Evolutionary conservation across 1,140 invertebrate species (phyloP), one percentile per base, ranked within the genome.

Genomic region (Antheraea pernyi): DNA sequence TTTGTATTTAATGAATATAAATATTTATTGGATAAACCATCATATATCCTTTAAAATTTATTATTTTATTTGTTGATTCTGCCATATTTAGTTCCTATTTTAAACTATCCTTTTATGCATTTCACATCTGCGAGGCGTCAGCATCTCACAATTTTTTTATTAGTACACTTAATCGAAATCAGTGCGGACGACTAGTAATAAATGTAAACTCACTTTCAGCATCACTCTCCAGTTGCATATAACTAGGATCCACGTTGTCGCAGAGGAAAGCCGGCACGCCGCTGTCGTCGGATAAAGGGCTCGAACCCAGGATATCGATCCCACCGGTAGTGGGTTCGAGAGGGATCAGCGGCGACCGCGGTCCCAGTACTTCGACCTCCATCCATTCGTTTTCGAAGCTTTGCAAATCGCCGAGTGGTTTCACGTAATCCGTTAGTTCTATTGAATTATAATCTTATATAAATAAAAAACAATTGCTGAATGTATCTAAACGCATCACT

Each of bases 321-420:
- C 84, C 84, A 0, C 83, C 84, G 30, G 76, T 70, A 7, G 84
- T 69, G 0, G 72, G 77, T 13, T 84, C 80, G 0, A 74, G 74
- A 0, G 90, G 76, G 66, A 94, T 85, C 9, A 94, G 93, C 85
- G 95, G 95, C 9, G 94, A 94, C 67, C 94, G 88, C 0, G 95
- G 93, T 0, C 94, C 93, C 71, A 94, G 92, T 9, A 97, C 94
- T 88, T 97, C 97, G 0, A 98, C 95, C 90, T 98, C 97, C 78
- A 98, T 94, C 97, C 97, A 98, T 81, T 98, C 97, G 81, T 97
- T 97, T 80, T 97, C 96, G 85, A 98, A 98, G 76, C 95, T 95
- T 84, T 96, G 94, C 10, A 96, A 85, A 82, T 97, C 96, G 5
- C 95, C 95, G 11, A 95, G 80, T 4, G 95, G 95, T 65, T 94